Percentiles rank a stretch among this genome's conserved stretches.
These are phyloP conservation scores for Esox niger DNA, from an alignment of 2,113 vertebrate genomes.

Conservation along the genomic window DNA sequence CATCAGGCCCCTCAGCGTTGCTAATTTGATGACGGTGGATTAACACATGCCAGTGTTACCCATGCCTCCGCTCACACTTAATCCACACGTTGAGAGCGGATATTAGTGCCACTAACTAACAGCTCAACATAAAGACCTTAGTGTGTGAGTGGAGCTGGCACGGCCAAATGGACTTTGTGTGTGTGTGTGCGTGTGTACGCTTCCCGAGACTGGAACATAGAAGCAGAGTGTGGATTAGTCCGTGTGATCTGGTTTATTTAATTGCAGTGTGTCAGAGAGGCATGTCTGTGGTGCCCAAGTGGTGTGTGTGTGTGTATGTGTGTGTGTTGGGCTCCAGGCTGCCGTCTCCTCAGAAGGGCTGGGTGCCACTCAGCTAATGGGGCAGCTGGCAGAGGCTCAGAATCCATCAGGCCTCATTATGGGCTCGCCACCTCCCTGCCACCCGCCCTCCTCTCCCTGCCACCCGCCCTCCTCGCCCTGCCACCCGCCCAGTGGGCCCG, in stretches of 20 bases:
- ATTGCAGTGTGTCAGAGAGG: background rate
- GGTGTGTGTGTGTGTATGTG: constrained; percentile 21
- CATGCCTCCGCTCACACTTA: constrained; percentile 49
- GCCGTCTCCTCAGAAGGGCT: constrained; percentile 39
- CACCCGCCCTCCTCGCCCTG: constrained; percentile 15
- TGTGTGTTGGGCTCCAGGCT: constrained; percentile 39
- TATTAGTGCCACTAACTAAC: constrained; percentile 48
- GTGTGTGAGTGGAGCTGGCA: constrained; percentile 8
- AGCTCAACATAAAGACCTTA: constrained; percentile 42
- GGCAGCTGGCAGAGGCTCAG: constrained; percentile 67
- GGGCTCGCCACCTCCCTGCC: constrained; percentile 29
- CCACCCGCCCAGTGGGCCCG: constrained; percentile 45
- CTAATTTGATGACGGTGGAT: constrained; percentile 43
- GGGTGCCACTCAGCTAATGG: constrained; percentile 71
- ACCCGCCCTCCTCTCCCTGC: constrained; percentile 26
- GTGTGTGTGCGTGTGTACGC: background rate
- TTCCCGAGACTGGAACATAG: background rate
- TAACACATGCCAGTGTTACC: constrained; percentile 44
- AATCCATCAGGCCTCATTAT: constrained; percentile 68
- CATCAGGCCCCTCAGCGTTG: background rate
- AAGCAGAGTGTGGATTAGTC: background rate
- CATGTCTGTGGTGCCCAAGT: too few relatives aligned
- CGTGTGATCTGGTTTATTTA: background rate
- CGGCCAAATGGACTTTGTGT: too few relatives aligned
- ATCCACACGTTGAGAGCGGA: constrained; percentile 48